Evolutionary conservation across 1,140 invertebrate genomes (phyloP).

Genomic region (Agrilus planipennis): DNA sequence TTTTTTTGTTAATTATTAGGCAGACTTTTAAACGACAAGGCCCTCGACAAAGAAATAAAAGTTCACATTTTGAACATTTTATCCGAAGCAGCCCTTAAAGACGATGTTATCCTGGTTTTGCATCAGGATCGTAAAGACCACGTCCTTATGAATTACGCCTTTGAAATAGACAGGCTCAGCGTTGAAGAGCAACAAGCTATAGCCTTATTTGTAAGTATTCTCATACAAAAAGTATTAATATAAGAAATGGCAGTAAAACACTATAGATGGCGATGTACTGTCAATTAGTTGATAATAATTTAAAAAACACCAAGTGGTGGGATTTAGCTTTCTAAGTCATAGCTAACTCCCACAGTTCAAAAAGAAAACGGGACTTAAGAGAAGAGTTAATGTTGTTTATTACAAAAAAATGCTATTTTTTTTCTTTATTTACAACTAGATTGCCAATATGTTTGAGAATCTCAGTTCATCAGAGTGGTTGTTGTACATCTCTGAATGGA

Average conservation of each 20-base stretch:
- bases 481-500: constrained; percentile 87
- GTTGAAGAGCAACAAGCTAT: constrained; percentile 65
- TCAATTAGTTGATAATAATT: too few relatives aligned
- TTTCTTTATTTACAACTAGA: too few relatives aligned
- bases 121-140: constrained; percentile 85
- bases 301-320: too few relatives aligned
- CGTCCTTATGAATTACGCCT: constrained; percentile 79
- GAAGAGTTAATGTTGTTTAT: too few relatives aligned
- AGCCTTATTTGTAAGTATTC: constrained; percentile 62
- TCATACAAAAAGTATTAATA: too few relatives aligned
- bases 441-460: constrained; percentile 86
- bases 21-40: constrained; percentile 52
- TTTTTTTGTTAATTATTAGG: constrained; percentile 33
- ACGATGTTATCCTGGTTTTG: constrained; percentile 78
- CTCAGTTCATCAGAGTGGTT: constrained; percentile 83
- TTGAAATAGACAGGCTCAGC: constrained; percentile 67
- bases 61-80: constrained; percentile 56
- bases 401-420: too few relatives aligned
- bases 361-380: too few relatives aligned
- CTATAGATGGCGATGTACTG: too few relatives aligned
- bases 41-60: constrained; percentile 43
- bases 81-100: constrained; percentile 66
- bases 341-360: too few relatives aligned
- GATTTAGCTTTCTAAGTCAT: too few relatives aligned
- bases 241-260: too few relatives aligned